A percentile compares a stretch with the other conserved stretches of the same genome.
These are phyloP conservation scores for Siniperca knerii DNA, from an alignment of 2,113 vertebrate genomes.

Conservation along the genomic window DNA sequence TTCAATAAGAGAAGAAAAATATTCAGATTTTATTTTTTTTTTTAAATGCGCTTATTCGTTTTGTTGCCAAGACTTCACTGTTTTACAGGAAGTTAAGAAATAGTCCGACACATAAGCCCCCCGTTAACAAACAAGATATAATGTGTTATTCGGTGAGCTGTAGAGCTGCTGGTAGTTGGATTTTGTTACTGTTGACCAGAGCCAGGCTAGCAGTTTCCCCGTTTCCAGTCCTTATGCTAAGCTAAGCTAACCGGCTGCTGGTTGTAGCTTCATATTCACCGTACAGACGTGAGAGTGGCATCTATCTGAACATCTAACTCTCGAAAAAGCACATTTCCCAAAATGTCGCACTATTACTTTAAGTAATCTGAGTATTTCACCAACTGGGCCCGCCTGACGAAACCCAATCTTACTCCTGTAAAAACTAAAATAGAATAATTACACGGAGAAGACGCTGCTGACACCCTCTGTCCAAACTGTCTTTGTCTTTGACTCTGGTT, in stretches of 20 bases:
- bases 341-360: background rate
- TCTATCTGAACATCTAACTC: background rate
- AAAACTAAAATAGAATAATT: background rate
- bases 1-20: background rate
- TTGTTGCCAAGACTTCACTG: too few species aligned
- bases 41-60: too few species aligned
- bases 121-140: background rate
- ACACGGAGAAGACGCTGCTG: too few species aligned
- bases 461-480: background rate
- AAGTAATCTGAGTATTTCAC: too few species aligned
- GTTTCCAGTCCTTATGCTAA: constrained; percentile 8
- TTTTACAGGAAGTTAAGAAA: background rate
- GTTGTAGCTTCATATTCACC: background rate
- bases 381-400: too few species aligned
- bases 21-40: too few species aligned
- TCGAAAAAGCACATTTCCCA: background rate
- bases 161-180: too few species aligned
- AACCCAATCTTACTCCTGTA: too few species aligned
- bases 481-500: background rate
- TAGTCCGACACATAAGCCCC: background rate
- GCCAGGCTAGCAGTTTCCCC: background rate
- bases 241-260: background rate
- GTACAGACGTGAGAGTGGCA: too few species aligned
- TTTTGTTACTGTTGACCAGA: too few species aligned
- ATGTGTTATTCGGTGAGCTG: too few species aligned